phyloP scores from a whole-genome alignment of 2,113 vertebrate species.

The Raja brachyura region DNA sequence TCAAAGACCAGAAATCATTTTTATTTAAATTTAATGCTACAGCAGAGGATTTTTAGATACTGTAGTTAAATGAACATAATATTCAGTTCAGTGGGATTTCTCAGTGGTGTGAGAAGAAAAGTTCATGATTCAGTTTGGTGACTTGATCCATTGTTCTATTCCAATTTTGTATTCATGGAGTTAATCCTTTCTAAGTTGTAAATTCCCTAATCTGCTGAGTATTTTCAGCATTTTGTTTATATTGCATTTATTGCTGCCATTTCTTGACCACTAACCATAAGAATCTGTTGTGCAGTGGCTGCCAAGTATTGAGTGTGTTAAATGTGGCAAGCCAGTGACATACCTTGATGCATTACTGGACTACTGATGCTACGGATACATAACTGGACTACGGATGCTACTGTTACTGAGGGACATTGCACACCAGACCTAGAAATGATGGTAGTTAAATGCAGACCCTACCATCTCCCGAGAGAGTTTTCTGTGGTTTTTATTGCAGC shows the following conservation, averaged over 20 bases:
- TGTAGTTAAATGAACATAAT: not conserved
- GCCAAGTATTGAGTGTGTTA: not conserved
- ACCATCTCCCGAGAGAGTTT: too few species aligned
- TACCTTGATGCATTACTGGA: not conserved
- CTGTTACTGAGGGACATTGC: too few species aligned
- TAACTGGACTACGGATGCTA: too few species aligned
- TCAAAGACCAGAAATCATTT: not conserved
- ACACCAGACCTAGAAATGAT: too few species aligned
- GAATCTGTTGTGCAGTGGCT: not conserved
- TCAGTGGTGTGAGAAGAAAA: too few species aligned
- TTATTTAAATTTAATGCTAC: not conserved
- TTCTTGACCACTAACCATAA: not conserved
- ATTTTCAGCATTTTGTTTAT: too few species aligned
- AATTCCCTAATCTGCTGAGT: not conserved
- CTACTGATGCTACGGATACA: too few species aligned
- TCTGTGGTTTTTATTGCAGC: too few species aligned
- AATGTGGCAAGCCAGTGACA: not conserved
- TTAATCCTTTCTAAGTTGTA: not conserved
- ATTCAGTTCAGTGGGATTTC: too few species aligned
- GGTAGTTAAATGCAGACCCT: too few species aligned
- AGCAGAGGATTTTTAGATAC: not conserved
- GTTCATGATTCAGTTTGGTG: too few species aligned
- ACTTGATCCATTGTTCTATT: not conserved
- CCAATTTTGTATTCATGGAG: not conserved
- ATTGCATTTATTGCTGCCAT: not conserved